Evolutionary conservation across 2,113 vertebrate genomes (phyloP).

Genomic region (Fulica atra): DNA sequence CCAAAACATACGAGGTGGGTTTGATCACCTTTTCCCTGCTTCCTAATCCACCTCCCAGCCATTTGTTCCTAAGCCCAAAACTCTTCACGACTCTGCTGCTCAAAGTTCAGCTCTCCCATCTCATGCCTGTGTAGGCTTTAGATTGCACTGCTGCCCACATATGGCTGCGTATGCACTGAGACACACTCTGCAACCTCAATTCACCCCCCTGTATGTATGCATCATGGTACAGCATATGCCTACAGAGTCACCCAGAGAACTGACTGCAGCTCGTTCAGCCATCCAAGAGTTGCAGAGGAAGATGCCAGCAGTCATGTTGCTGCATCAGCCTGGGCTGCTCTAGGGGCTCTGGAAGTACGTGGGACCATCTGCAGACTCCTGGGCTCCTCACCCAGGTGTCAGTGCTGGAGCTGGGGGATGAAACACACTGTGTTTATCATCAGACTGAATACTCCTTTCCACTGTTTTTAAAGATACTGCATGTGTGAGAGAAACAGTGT

Average conservation of each 20-base stretch:
- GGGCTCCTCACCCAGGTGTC: background rate
- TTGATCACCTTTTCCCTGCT: background rate
- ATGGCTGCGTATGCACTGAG: rapidly evolving
- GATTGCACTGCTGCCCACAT: background rate
- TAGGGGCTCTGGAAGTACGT: background rate
- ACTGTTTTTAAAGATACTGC: background rate
- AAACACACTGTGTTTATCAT: background rate
- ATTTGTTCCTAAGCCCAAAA: background rate
- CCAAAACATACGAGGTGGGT: conserved; percentile 54
- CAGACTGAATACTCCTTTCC: background rate
- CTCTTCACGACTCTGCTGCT: background rate
- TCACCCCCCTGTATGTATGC: background rate
- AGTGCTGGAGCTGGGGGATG: too few species aligned
- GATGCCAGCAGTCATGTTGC: rapidly evolving
- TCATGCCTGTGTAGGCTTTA: background rate
- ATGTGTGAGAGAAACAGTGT: background rate
- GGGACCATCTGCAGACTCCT: background rate
- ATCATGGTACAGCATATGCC: background rate
- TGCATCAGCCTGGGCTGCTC: background rate
- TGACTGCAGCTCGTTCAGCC: background rate
- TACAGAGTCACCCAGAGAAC: background rate
- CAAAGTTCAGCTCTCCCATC: background rate
- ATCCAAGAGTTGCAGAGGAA: background rate
- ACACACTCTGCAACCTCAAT: background rate
- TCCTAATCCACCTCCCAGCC: background rate